Evolutionary conservation across 2,113 vertebrate species (phyloP), one percentile per base, ranked within the genome.

Genomic region (Odobenus rosmarus): DNA sequence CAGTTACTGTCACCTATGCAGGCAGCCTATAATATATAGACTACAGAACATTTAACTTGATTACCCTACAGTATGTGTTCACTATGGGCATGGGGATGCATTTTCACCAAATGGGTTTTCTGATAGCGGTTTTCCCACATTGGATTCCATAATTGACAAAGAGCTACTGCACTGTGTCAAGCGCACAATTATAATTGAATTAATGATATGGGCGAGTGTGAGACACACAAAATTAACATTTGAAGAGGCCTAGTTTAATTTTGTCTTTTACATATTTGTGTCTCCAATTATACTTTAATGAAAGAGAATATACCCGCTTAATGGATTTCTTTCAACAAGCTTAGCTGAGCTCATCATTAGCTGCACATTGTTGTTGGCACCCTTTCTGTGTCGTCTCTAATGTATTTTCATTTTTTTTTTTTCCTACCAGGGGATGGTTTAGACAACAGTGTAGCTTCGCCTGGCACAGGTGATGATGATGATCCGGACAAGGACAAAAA

Each of bases 401-500:
- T 98, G 94, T 97, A 2, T 97, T 96, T 98, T 95, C 98, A 97
- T 98, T 98, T 98, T 94, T 98, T 94, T 98, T 98, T 99, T 72
- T 39, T 23, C 24, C 97, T 98, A 99, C 97, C 98, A 99, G 99
- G 99, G 98, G 99, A 99, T 97, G 99, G 99, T 98, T 99, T 99
- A 99, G 99, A 99, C 99, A 99, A 99, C 99, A 99, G 99, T 57
- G 99, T 99, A 98, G 99, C 99, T 95, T 99, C 99, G 98, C 99
- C 99, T 97, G 99, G 99, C 98, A 99, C 99, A 98, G 99, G 99
- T 93, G 99, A 99, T 16, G 99, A 99, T 0, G 99, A 99, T 39
- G 99, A 99, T 97, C 99, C 99, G 42, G 99, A 99, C 99, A 99
- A 99, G 98, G 99, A 99, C 98, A 99, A 99, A 99, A 99, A 99